Evolutionary conservation across 2,113 vertebrate genomes (phyloP).

Genomic region (Stercorarius parasiticus): DNA sequence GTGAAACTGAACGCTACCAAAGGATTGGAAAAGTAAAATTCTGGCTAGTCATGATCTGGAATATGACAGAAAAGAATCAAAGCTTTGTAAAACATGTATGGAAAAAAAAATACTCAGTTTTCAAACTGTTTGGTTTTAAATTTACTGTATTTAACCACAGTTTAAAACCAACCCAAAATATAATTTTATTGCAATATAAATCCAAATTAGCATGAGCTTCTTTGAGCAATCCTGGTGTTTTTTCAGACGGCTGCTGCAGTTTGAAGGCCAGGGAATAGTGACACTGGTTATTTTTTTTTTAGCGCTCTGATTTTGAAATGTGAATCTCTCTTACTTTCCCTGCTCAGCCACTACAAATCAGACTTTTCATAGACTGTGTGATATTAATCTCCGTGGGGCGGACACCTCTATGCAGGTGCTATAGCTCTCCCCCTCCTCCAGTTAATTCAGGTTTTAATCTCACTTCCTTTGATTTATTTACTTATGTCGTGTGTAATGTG

Average conservation of each 20-base stretch:
- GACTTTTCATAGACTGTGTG: constrained; percentile 22
- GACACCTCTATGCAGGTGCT: constrained; percentile 66
- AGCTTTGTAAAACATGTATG: not conserved
- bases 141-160: not conserved
- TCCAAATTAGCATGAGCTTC: not conserved
- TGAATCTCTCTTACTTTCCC: not conserved
- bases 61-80: not conserved
- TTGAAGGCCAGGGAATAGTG: not conserved
- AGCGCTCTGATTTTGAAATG: not conserved
- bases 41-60: not conserved
- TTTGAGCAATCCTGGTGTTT: not conserved
- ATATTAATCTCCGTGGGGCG: constrained; percentile 67
- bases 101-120: not conserved
- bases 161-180: not conserved
- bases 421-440: constrained; percentile 59
- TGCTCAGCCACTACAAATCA: constrained; percentile 45
- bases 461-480: constrained; percentile 67
- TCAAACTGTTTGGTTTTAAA: not conserved
- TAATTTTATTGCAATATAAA: not conserved
- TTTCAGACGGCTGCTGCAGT: not conserved
- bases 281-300: not conserved
- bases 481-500: constrained; percentile 47
- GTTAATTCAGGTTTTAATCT: constrained; percentile 69
- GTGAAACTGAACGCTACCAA: not conserved
- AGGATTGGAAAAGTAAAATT: not conserved